Conservation (phyloP, 1,140 invertebrate genomes). For the Drosophila takahashii region DNA sequence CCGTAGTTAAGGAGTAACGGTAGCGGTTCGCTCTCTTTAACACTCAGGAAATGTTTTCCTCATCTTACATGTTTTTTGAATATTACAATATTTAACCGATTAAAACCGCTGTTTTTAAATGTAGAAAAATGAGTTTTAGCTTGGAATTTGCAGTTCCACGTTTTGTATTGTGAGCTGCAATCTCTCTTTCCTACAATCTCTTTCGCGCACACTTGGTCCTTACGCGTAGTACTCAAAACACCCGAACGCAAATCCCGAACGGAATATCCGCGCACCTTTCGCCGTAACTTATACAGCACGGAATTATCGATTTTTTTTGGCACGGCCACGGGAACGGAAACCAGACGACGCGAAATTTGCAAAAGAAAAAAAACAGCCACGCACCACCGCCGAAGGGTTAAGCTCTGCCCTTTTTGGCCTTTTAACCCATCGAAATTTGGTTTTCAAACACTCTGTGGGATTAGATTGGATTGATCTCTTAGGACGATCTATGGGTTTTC, state of each 20-base stretch:
- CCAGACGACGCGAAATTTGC: conserved; percentile 42
- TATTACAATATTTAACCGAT: background rate
- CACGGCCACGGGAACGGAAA: conserved; percentile 62
- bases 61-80: background rate
- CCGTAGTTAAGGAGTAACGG: conserved; percentile 21
- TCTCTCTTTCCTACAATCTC: conserved; percentile 4
- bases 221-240: conserved; percentile 9
- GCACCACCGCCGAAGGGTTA: conserved; percentile 26
- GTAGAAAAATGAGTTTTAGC: background rate
- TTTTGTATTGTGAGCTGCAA: background rate
- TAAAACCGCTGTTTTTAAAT: background rate
- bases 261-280: conserved; percentile 72
- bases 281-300: conserved; percentile 82
- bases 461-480: background rate
- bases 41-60: background rate
- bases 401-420: background rate
- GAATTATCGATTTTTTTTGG: conserved; percentile 76
- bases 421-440: conserved; percentile 18
- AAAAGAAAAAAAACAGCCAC: conserved; percentile 45
- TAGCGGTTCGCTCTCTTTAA: background rate
- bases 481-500: background rate
- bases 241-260: conserved; percentile 14
- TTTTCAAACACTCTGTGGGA: background rate
- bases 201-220: conserved; percentile 10
- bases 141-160: background rate